phyloP scores from a whole-genome alignment of 2,113 vertebrate genomes.

The Melanerpes formicivorus region DNA sequence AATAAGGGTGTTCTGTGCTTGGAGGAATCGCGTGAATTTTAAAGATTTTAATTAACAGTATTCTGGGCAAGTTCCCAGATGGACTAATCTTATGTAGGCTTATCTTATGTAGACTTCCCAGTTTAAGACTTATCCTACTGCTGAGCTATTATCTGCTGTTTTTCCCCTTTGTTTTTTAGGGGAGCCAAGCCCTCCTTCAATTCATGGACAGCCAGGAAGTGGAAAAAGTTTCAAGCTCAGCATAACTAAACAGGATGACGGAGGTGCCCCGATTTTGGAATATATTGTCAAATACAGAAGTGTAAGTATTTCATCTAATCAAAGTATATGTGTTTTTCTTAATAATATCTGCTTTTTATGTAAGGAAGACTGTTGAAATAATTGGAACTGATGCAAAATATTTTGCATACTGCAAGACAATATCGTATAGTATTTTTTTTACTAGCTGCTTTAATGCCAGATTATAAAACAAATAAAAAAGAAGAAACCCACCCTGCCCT shows the following conservation, averaged over 20 bases:
- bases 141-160: background rate
- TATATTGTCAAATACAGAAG: constrained; percentile 97
- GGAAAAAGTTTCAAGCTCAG: constrained; percentile 94
- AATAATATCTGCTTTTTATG: background rate
- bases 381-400: background rate
- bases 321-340: background rate
- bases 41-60: background rate
- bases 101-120: background rate
- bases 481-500: background rate
- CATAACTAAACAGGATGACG: constrained; percentile 96
- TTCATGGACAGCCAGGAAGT: constrained; percentile 92
- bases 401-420: background rate
- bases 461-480: background rate
- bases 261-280: constrained; percentile 95
- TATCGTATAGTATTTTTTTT: background rate
- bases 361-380: background rate
- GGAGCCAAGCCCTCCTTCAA: constrained; percentile 94
- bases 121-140: background rate
- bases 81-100: too few relatives aligned
- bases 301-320: constrained; percentile 79
- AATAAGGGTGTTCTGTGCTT: background rate
- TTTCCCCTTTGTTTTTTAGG: constrained; percentile 71
- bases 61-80: background rate
- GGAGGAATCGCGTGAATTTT: background rate
- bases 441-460: background rate